Evolutionary conservation across 2,113 vertebrate species (phyloP), one percentile per base, ranked within the genome.

Genomic region (Coryphaenoides rupestris): DNA sequence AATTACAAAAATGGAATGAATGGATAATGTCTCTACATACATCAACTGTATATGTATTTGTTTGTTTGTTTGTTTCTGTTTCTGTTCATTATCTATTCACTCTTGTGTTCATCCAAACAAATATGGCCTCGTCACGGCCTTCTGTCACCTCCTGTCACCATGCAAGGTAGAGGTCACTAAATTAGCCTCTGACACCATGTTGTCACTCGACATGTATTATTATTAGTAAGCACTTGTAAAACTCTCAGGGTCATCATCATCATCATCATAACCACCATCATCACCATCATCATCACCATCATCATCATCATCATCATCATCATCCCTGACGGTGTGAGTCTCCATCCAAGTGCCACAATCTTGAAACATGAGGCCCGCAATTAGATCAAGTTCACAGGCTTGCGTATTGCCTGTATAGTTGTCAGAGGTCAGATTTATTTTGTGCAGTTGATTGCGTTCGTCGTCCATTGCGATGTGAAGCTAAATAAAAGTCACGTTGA

Each of bases 341-440:
- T 58, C 72, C 83, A 76, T 69, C 65, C 57, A 45, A 65, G 81
- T 87, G 79, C 72, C 73, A 86, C 68, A 84, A 75, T 87, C 73
- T 77, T 76, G 71, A 80, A 58, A 52, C 55, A 74, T 85, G 83
- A 88, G 65, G 68, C 81, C 72, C 77, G n/a, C 19, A 54, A 19
- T 58, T 59, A 65, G 61, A 80, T 77, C 80, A 72, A 73, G 76
- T 73, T 70, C 62, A 65, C 60, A 16, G 74, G 75, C 33, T 82
- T 72, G 80, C 10, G 4, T 59, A 73, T 19, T 19, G 69, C 60
- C 62, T 63, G 63, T 76, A 69, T 69, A 47, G 33, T 55, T 60
- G 53, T 50, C 70, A 54, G 69, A 72, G 73, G 72, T 82, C 79
- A 82, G 72, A 53, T 21, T n/a, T 10, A 40, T 10, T 5, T 5